phyloP scores from a whole-genome alignment of 2,888 invertebrate genomes.

The Prenolepis imparis region DNA sequence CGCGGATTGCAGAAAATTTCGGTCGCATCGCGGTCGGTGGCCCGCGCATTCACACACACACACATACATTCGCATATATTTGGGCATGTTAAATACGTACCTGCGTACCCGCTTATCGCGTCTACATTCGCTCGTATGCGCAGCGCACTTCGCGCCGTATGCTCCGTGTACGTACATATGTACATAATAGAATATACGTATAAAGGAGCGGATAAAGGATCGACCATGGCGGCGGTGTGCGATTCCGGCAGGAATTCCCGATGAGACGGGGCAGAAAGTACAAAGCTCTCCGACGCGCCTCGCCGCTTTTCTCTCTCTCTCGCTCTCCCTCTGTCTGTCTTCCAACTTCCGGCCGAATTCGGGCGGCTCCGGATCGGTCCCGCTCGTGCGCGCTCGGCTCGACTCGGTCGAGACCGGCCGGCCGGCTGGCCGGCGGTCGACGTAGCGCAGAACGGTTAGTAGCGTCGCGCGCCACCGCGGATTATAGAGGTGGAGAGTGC shows the following conservation, averaged over 20 bases:
- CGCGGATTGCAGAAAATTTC: constrained; percentile 48
- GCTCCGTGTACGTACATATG: no score
- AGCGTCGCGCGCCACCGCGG: constrained; percentile 68
- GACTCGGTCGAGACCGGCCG: constrained; percentile 69
- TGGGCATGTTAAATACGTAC: background rate
- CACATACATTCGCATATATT: background rate
- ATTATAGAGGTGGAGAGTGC: constrained; percentile 43
- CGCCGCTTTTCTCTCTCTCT: constrained; percentile 56
- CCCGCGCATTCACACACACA: background rate
- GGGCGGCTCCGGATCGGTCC: constrained; percentile 75
- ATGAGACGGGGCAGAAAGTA: constrained; percentile 80
- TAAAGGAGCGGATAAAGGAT: constrained; percentile 49
- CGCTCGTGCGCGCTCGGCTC: constrained; percentile 76
- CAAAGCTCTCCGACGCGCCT: constrained; percentile 77
- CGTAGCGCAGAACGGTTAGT: constrained; percentile 77
- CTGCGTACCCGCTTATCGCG: constrained; percentile 5
- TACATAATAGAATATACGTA: background rate
- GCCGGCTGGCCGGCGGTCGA: constrained; percentile 56
- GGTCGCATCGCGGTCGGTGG: constrained; percentile 51
- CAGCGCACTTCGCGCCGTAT: background rate
- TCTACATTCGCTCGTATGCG: background rate
- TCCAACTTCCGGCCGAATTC: constrained; percentile 79
- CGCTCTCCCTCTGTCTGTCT: background rate
- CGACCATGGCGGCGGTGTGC: constrained; percentile 41
- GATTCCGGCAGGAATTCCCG: constrained; percentile 77